Evolutionary conservation across 2,113 vertebrate species (phyloP), one percentile per base, ranked within the genome.

Genomic region (Gavialis gangeticus): DNA sequence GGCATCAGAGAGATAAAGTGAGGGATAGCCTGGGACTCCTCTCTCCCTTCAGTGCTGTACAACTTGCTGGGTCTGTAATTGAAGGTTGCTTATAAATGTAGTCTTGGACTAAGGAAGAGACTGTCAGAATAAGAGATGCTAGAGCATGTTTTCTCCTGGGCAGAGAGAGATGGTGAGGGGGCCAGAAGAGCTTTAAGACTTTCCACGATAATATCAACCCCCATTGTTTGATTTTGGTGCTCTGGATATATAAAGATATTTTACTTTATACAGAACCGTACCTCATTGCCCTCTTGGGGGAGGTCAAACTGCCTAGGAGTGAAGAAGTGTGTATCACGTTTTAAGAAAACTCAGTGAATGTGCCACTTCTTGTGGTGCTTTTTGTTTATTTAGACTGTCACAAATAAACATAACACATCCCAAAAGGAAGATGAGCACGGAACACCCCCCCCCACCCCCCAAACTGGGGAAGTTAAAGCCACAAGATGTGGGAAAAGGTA

Each of bases 311-410:
- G 25, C 54, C 25, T 77, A 25, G 57, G 82, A 76, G 15, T 71
- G 62, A 75, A 0, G 1, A 85, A 78, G 8, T 81, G 22, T 66
- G 22, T 0, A 0, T 0, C 2, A 16, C 37, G 15, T 66, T 66
- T 2, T 30, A 60, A 78, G 15, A 63, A 7, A 77, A 63, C 1
- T 22, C 58, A 83, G 16, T 78, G 30, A 5, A 2, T 30, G 86
- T 76, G 2, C 11, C 89, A 62, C 63, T 64, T 64, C 24, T 64
- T 13, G 27, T 64, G 62, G 27, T 27, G 25, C 12, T 64, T 64
- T 64, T 64, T 64, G 25, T 64, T 5, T 14, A 64, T 64, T 64
- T 64, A 28, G 63, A 27, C 27, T 64, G 21, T 62, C 21, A 24
- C 60, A 64, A 64, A 64, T 28, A 28, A 64, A 64, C 12, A 5